A percentile compares a stretch with the other conserved stretches of the same genome.
Conservation (phyloP, 2,797 vertebrate species). For the Coregonus sp. region DNA sequence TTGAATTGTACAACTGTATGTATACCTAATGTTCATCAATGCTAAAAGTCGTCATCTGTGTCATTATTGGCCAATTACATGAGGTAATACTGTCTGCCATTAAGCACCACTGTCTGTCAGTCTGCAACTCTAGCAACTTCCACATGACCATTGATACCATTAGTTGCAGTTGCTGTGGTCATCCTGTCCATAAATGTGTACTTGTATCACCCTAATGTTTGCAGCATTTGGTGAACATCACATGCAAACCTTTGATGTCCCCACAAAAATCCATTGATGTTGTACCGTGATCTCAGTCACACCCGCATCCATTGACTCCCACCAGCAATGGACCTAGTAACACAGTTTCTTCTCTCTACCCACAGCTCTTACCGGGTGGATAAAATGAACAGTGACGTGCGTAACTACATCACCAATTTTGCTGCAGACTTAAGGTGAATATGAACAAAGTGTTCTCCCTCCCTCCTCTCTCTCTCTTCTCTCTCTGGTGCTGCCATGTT, state of each 20-base stretch:
- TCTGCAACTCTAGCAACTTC: slow-evolving; percentile 16
- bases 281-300: slow-evolving; percentile 25
- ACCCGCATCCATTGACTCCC: slow-evolving; percentile 48
- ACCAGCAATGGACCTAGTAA: slow-evolving; percentile 63
- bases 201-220: slow-evolving; percentile 66
- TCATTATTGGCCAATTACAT: slow-evolving; percentile 24
- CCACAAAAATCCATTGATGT: slow-evolving; percentile 35
- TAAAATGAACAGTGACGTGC: slow-evolving; percentile 83
- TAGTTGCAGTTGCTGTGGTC: slow-evolving; percentile 37
- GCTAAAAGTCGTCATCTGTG: slow-evolving; percentile 17
- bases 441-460: slow-evolving; percentile 53
- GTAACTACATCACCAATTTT: slow-evolving; percentile 86
- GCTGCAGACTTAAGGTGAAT: slow-evolving; percentile 84
- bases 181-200: slow-evolving; percentile 25
- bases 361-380: slow-evolving; percentile 83
- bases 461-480: background rate
- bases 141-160: slow-evolving; percentile 33
- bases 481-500: slow-evolving; percentile 55
- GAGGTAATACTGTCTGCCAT: slow-evolving; percentile 15
- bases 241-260: slow-evolving; percentile 66
- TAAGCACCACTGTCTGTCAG: slow-evolving; percentile 11
- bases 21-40: slow-evolving; percentile 25
- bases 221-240: slow-evolving; percentile 58
- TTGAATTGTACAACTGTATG: background rate
- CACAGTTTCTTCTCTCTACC: slow-evolving; percentile 68